These are phyloP conservation scores for Notodonta dromedarius DNA, from an alignment of 2,888 invertebrate species.

Conservation along the genomic window DNA sequence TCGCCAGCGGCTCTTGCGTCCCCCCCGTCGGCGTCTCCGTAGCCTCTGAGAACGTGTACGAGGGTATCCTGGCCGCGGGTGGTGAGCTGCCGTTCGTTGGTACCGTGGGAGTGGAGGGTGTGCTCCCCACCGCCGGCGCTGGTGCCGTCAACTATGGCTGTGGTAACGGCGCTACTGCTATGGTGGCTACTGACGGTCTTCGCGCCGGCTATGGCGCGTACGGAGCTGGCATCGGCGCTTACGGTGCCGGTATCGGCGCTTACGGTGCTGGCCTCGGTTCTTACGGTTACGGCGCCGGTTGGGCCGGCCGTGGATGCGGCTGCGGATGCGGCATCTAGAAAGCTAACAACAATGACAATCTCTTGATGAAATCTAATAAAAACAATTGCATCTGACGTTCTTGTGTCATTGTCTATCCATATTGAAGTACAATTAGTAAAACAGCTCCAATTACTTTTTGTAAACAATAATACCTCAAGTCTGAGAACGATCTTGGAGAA, in stretches of 20 bases:
- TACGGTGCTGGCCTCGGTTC: too few species aligned
- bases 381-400: not conserved
- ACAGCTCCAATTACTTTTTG: too few species aligned
- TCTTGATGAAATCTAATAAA: not conserved
- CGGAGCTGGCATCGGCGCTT: not conserved
- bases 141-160: conserved; percentile 49
- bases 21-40: conserved; percentile 35
- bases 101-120: conserved; percentile 20
- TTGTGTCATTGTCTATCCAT: too few species aligned
- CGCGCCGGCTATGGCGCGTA: too few species aligned
- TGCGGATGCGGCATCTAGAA: not conserved
- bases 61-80: conserved; percentile 12
- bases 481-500: too few species aligned
- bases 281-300: conserved; percentile 4
- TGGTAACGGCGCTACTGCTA: conserved; percentile 46
- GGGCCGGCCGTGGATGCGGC: not conserved
- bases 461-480: too few species aligned
- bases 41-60: conserved; percentile 11
- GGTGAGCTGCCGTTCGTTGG: conserved; percentile 39
- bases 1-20: conserved; percentile 37
- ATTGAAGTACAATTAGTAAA: too few species aligned
- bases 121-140: conserved; percentile 45
- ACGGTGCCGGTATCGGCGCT: not conserved
- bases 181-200: conserved; percentile 26
- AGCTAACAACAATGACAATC: not conserved